Base-by-base conservation (phyloP, 2,888 invertebrate genomes). In the Chouioia cunea region DNA sequence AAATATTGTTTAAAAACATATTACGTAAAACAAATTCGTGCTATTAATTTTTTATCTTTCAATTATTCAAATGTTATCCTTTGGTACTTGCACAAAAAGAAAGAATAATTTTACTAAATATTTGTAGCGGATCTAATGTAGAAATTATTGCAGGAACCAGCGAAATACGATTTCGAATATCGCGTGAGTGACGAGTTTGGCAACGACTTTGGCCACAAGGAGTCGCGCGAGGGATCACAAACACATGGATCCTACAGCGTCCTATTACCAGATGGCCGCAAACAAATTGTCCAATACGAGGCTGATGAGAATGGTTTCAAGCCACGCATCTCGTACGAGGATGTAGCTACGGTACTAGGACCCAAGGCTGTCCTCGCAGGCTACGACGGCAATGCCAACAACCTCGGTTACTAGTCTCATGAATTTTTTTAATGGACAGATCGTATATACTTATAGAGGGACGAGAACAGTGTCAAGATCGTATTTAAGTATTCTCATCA, bases 261-360 rank as follows among this genome's bases (percentile, higher is more conserved):
- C 0, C 78, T 83, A 23, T 79, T 86, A 68, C 85, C 86, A 53
- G 84, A 86, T 76, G 86, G 86, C 47, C 83, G 85, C 22, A 82
- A 79, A 15, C 87, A 90, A 88, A 90, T 90, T 50, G 92, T 92
- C 0, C 89, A 89, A 76, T 92, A 92, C 83, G 91, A 90, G 79
- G 92, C 92, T 6, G 91, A 92, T 77, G 87, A 90, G 79, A 87
- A 89, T 54, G 92, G 92, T 0, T 92, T 90, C 86, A 89, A 89
- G 74, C 92, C 92, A 16, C 89, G 88, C 77, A 90, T 92, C 71
- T 88, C 90, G 0, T 92, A 92, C 81, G 91, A 92, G 82, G 90
- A 91, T 78, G 63, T 77, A 0, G 77, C 73, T n/a, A 54, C 63
- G 10, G 73, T 73, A 0, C 68, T 73, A 20, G 57, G 69, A 0